Base-by-base conservation (phyloP, 2,797 vertebrate species). In the Notolabrus celidotus region DNA sequence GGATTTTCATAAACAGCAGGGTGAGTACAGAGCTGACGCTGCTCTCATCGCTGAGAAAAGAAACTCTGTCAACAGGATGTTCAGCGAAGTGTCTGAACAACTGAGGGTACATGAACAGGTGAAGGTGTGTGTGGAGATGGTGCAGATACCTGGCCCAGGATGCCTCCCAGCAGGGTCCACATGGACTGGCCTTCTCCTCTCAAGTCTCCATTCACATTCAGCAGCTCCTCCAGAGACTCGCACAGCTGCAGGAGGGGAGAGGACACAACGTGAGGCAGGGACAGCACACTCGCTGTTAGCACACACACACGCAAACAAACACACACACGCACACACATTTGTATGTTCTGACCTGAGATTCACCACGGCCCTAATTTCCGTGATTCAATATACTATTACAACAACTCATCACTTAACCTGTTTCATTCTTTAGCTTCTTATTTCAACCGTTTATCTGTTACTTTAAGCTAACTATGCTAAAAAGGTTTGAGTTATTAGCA, bases 221-320 rank as follows among this genome's bases (percentile, higher is more conserved):
- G 95, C 55, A 99, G 92, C 64, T 98, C 97, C 93, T 99, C 97
- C 88, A 99, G 92, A 64, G 96, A 96, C 78, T 99, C 97, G 66
- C 97, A 99, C 1, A 99, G 93, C 97, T 99, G 85, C 66, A 72
- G 80, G 63, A 69, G 54, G 58, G 84, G n/a, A 78, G 51, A 62
- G 75, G n/a, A 77, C 54, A 77, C 71, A 71, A 70, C 68, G 78
- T 79, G 58, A 91, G 22, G 10, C 27, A 27, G 6, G 27, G 27
- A 25, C 11, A 22, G 0, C 36, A 69, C 16, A 19, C 27, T 31
- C 20, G 47, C 15, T 46, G 19, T 12, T 10, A 10, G 11, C 7
- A 41, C 39, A 41, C 16, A 1, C 16, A 3, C 16, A 1, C 16
- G 6, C n/a, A n/a, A 10, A 45, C 9, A 20, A 20, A 20, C 39